These are phyloP conservation scores for Nestor notabilis DNA, from an alignment of 2,113 vertebrate genomes.

Conservation along the genomic window DNA sequence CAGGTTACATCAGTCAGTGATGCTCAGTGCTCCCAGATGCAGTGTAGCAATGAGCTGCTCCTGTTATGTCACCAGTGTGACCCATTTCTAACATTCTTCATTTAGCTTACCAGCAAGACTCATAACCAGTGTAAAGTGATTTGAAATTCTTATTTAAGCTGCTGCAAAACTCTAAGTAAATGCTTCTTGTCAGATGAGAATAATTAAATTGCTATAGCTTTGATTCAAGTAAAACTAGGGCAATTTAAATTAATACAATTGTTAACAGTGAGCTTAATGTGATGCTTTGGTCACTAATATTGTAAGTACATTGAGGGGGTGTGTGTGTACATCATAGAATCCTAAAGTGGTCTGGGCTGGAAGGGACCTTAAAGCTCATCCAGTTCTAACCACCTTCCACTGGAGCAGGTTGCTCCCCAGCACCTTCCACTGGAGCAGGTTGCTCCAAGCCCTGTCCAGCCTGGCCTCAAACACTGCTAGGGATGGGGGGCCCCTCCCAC, in stretches of 20 bases:
- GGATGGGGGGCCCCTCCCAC: no score
- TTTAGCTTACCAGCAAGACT: not conserved
- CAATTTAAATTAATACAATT: not conserved
- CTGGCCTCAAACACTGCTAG: not conserved
- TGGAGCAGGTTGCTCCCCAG: not conserved
- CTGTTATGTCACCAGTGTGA: not conserved
- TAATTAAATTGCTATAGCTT: not conserved
- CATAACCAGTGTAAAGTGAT: not conserved
- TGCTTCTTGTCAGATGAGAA: not conserved
- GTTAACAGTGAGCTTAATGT: not conserved
- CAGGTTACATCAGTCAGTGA: not conserved
- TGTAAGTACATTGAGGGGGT: not conserved
- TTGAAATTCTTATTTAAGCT: not conserved
- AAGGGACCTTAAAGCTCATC: not conserved
- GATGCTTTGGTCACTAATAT: accelerated
- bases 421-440: not conserved
- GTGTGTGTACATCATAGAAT: not conserved
- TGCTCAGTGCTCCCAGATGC: not conserved
- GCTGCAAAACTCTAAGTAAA: not conserved
- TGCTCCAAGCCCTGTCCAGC: not conserved
- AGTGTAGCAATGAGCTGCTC: accelerated
- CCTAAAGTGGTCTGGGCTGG: not conserved
- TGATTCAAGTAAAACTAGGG: not conserved
- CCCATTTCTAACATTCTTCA: not conserved
- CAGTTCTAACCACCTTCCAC: not conserved